Percentiles rank a stretch among this genome's conserved stretches.
phyloP scores from a whole-genome alignment of 2,113 vertebrate genomes.

The Sapayoa aenigma region DNA sequence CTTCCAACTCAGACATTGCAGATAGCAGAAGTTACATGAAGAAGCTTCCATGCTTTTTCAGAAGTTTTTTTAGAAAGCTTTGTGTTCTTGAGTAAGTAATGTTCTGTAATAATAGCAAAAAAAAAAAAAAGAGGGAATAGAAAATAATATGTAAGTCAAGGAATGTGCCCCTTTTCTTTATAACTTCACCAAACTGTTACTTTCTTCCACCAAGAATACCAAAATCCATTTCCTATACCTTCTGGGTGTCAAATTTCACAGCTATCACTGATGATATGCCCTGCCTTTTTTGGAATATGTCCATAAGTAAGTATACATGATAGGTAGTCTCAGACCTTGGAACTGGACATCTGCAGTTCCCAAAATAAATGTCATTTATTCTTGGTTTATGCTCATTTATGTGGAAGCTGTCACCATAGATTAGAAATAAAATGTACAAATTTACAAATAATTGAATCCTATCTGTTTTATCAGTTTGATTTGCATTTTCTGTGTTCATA shows the following conservation, averaged over 20 bases:
- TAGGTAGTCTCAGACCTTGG: not conserved
- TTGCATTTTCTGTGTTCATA: not conserved
- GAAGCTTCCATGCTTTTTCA: not conserved
- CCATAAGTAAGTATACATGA: not conserved
- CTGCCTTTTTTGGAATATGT: not conserved
- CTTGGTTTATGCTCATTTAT: not conserved
- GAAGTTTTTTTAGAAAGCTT: not conserved
- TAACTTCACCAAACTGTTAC: not conserved
- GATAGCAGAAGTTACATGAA: not conserved
- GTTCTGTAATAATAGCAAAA: not conserved
- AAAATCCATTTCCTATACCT: not conserved
- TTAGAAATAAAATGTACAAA: not conserved
- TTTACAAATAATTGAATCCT: not conserved
- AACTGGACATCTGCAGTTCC: not conserved
- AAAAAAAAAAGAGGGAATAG: not conserved
- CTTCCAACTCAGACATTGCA: not conserved
- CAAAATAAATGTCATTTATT: not conserved
- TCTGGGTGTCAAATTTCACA: not conserved
- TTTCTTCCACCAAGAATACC: not conserved
- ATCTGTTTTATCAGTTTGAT: not conserved
- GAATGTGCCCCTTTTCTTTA: not conserved
- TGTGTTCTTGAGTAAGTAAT: not conserved
- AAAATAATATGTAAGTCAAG: not conserved
- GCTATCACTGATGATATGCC: not conserved
- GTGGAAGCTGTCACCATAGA: not conserved